A percentile compares a stretch with the other conserved stretches of the same genome.
Conservation (phyloP, 2,113 vertebrate genomes). For the Dasypus novemcinctus region DNA sequence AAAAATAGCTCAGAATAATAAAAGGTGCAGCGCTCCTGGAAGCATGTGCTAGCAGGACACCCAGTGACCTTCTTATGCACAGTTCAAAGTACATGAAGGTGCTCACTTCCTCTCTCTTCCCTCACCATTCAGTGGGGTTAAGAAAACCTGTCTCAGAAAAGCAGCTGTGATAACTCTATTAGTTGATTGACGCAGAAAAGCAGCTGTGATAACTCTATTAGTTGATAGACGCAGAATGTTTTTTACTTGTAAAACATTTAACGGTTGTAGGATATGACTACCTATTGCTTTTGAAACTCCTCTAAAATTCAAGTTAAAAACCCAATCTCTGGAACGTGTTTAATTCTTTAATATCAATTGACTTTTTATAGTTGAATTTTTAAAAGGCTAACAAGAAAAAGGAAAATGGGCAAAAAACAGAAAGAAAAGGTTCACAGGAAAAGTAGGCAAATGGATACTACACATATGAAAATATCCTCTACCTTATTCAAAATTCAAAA, state of each 20-base stretch:
- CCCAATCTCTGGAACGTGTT: not conserved
- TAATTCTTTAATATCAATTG: not conserved
- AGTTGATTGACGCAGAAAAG: not conserved
- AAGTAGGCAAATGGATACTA: not conserved
- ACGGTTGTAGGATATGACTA: not conserved
- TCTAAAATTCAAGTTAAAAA: conserved; percentile 5
- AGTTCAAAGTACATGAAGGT: not conserved
- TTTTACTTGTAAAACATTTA: not conserved
- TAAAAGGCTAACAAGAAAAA: not conserved
- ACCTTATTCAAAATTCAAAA: not conserved
- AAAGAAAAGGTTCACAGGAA: not conserved
- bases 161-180: not conserved
- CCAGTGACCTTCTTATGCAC: not conserved
- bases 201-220: not conserved
- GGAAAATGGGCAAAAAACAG: not conserved
- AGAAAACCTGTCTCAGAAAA: not conserved
- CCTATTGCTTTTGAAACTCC: not conserved
- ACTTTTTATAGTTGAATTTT: not conserved
- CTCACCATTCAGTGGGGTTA: not conserved
- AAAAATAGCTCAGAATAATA: not conserved
- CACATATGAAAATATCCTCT: not conserved
- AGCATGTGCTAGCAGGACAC: not conserved
- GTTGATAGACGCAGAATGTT: not conserved
- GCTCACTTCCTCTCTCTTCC: not conserved
- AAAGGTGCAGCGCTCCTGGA: not conserved